Conservation (phyloP, 2,113 vertebrate genomes). For the Falco punctatus region DNA sequence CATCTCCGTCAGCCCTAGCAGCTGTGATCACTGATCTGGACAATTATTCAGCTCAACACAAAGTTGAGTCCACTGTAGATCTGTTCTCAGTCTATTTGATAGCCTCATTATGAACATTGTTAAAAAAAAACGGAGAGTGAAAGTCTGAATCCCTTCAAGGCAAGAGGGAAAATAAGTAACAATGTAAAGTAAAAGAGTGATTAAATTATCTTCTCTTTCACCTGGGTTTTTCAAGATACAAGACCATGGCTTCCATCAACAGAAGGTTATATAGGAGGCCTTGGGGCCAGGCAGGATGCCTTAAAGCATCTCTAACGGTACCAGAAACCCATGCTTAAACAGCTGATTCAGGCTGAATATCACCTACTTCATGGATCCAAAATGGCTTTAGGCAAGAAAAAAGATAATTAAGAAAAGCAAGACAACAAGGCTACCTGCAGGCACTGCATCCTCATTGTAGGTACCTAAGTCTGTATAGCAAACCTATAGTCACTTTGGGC, state of each 20-base stretch:
- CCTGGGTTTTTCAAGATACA: not conserved
- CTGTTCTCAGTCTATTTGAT: not conserved
- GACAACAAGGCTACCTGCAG: not conserved
- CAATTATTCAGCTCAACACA: not conserved
- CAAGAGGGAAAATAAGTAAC: not conserved
- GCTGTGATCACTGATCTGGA: too few species aligned
- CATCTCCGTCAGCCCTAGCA: not conserved
- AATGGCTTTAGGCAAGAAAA: not conserved
- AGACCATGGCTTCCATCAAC: not conserved
- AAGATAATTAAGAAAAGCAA: not conserved
- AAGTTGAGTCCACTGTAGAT: not conserved
- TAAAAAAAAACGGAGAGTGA: not conserved
- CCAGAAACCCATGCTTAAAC: not conserved
- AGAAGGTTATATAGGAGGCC: not conserved
- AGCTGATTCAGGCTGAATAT: not conserved
- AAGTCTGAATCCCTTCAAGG: not conserved
- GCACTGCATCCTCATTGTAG: not conserved
- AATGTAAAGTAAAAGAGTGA: not conserved
- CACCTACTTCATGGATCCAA: not conserved
- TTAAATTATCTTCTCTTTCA: not conserved
- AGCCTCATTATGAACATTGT: not conserved
- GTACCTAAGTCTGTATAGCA: not conserved
- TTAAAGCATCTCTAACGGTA: not conserved
- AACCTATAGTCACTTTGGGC: not conserved
- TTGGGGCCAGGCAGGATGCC: rapidly evolving